Base-by-base conservation (phyloP, 2,113 vertebrate genomes). In the Megaceryle torquata region DNA sequence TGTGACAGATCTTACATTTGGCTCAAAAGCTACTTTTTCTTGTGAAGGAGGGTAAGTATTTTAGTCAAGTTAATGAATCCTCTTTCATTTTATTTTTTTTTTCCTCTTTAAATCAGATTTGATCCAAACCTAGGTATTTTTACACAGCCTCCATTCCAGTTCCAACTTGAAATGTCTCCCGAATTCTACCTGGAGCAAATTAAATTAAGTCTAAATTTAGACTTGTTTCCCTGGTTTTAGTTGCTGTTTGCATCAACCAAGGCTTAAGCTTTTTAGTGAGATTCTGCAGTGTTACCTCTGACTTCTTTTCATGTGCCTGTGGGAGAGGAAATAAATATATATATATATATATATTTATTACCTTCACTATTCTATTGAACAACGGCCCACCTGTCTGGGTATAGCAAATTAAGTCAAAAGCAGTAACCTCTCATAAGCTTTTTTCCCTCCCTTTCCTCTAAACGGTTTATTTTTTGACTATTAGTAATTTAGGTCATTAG, bases 31-130 rank as follows among this genome's bases (percentile, higher is more conserved):
- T 79, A 84, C 18, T 11, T 96, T 97, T 95, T 59, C 11, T 39
- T 98, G 98, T 94, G 7, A 54, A 3, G 2, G 9, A 7, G 98
- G 98, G 98, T 98, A 82, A 97, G 97, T 97, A 25, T 70, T 70
- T 83, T 70, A 26, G 20, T 72, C 25, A 78, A 67, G 15, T 41
- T 63, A 65, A 81, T 60, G 4, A 54, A 37, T 87, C 4, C 2
- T 46, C 39, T 26, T 37, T 11, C 10, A 3, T 57, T 53, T 48
- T 48, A 10, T 48, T 48, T 22, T 48, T 53, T 15, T n/a, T 50
- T 56, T 56, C 19, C 5, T 39, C 7, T 69, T 85, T 61, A 46
- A 19, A 24, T 6, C 7, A 51, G 9, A 63, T 70, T 69, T 85
- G 60, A 86, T 48, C 11, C 41, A 78, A 83, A 48, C 17, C 5